Evolutionary conservation across 2,888 invertebrate species (phyloP).

Genomic region (Dolichomitus sp.): DNA sequence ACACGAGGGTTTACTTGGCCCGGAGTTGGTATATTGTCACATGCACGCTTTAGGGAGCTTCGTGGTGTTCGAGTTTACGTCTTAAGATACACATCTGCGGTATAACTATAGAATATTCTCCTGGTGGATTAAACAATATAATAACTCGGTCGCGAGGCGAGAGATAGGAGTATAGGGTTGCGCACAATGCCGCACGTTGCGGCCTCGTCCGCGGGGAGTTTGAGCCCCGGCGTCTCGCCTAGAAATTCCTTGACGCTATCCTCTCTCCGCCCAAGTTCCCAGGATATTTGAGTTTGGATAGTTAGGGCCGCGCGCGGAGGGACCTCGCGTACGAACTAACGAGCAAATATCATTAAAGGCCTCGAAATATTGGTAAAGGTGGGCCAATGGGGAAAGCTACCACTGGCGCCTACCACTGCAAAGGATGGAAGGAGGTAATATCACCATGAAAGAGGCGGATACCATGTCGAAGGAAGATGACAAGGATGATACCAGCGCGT

Average conservation of each 20-base stretch:
- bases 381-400: conserved; percentile 43
- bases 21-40: conserved; percentile 60
- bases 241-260: conserved; percentile 56
- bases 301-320: conserved; percentile 61
- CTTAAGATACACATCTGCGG: conserved; percentile 40
- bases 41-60: conserved; percentile 24
- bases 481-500: neutral
- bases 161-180: conserved; percentile 33
- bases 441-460: neutral
- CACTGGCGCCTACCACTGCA: neutral
- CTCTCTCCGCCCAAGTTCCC: conserved; percentile 50
- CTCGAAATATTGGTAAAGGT: conserved; percentile 71
- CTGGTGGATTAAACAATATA: conserved; percentile 67
- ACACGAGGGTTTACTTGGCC: conserved; percentile 45
- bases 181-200: conserved; percentile 33
- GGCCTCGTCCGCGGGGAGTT: conserved; percentile 62
- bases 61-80: conserved; percentile 46
- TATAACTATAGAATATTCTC: conserved; percentile 54
- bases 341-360: conserved; percentile 74
- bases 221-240: conserved; percentile 22
- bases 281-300: conserved; percentile 72
- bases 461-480: conserved; percentile 14
- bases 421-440: conserved; percentile 7
- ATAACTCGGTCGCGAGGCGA: conserved; percentile 58
- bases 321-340: conserved; percentile 65